Conservation (phyloP, 2,888 invertebrate genomes). For the Lucinisca nassula region DNA sequence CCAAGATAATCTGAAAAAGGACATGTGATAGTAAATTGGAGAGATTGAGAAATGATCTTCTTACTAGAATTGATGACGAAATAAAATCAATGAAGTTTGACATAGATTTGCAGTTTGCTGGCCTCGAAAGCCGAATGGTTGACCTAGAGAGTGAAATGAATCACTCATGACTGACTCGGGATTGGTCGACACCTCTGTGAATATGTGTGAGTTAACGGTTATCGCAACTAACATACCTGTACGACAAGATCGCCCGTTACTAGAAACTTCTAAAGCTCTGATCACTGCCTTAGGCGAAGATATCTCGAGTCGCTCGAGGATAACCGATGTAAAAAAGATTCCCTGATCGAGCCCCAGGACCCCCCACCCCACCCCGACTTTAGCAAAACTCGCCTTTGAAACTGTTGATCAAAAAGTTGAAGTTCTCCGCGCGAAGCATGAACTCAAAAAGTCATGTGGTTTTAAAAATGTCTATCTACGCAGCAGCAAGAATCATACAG, state of each 20-base stretch:
- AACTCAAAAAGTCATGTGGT: not conserved
- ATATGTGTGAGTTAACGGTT: not conserved
- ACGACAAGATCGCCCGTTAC: not conserved
- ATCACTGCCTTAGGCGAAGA: not conserved
- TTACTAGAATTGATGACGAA: not conserved
- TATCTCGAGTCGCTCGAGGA: not conserved
- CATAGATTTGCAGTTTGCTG: not conserved
- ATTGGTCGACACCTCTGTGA: not conserved
- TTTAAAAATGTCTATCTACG: not conserved
- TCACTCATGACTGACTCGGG: not conserved
- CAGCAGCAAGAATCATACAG: not conserved
- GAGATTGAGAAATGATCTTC: not conserved
- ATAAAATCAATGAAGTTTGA: not conserved
- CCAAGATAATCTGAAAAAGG: not conserved
- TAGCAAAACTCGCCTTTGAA: not conserved
- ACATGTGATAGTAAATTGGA: not conserved
- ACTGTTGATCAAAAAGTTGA: not conserved
- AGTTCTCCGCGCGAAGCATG: not conserved
- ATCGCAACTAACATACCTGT: not conserved
- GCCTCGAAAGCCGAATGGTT: not conserved
- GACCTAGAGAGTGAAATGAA: not conserved
- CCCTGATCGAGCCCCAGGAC: not conserved
- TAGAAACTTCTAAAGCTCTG: no score
- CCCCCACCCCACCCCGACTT: no score
- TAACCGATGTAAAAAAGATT: not conserved